phyloP scores from a whole-genome alignment of 2,797 vertebrate species.

The Bradypodion ventrale region DNA sequence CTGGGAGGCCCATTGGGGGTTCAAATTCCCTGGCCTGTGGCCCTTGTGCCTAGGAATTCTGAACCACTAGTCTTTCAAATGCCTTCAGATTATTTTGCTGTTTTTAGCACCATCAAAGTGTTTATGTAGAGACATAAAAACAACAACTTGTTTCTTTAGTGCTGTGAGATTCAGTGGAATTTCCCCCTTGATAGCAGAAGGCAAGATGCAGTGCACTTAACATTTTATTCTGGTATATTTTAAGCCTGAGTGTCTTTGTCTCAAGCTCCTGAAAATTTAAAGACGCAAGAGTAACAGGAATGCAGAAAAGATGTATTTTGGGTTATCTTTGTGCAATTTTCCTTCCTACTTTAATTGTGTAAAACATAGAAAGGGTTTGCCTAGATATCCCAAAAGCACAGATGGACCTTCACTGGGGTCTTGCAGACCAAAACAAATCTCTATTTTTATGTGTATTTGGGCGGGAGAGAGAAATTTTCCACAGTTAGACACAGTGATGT shows the following conservation, averaged over 20 bases:
- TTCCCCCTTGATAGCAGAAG: background rate
- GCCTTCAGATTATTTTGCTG: background rate
- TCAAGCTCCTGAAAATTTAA: conserved; percentile 57
- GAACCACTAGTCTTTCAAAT: background rate
- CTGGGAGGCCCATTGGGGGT: no score
- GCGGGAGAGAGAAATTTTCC: background rate
- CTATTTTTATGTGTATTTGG: no score
- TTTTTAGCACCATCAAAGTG: background rate
- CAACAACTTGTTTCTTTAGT: background rate
- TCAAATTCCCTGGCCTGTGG: no score
- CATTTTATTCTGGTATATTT: background rate
- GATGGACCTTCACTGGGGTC: rapidly evolving
- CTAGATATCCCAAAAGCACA: rapidly evolving
- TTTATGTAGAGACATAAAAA: background rate
- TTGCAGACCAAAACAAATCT: conserved; percentile 7
- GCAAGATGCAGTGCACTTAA: conserved; percentile 2
- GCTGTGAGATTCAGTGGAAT: background rate
- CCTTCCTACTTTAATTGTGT: background rate
- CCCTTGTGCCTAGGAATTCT: no score
- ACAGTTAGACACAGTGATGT: rapidly evolving
- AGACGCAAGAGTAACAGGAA: conserved; percentile 11
- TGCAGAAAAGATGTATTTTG: background rate
- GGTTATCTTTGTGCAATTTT: background rate
- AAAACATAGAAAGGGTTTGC: background rate
- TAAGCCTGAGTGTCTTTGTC: background rate